These are phyloP conservation scores for Antheraea assamensis DNA, from an alignment of 2,888 invertebrate species.

Conservation along the genomic window DNA sequence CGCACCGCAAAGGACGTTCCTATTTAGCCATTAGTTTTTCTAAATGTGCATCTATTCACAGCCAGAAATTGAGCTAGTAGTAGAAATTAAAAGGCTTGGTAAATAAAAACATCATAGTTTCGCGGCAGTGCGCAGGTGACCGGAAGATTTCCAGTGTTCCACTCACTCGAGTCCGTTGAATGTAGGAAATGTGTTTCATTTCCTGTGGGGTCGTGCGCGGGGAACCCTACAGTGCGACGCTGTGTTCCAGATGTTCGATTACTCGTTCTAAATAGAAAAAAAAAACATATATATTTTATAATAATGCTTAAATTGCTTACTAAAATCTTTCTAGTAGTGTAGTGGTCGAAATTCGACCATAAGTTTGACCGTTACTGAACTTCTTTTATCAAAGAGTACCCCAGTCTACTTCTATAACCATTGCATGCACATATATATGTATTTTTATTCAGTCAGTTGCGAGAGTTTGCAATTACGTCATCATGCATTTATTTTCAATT, in stretches of 20 bases:
- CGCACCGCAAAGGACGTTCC: too few relatives aligned
- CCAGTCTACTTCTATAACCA: too few relatives aligned
- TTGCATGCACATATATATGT: too few relatives aligned
- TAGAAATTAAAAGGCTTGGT: background rate
- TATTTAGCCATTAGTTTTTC: too few relatives aligned
- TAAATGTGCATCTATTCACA: background rate
- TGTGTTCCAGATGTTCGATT: background rate
- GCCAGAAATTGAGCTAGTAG: background rate
- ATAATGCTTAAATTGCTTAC: too few relatives aligned
- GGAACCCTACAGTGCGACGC: background rate
- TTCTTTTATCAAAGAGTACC: too few relatives aligned
- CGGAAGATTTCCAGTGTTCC: slow-evolving; percentile 32
- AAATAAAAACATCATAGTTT: slow-evolving; percentile 4
- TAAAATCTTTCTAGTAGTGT: background rate
- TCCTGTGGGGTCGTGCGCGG: slow-evolving; percentile 25
- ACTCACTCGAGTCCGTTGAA: slow-evolving; percentile 21
- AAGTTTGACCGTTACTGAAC: too few relatives aligned
- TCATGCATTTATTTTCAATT: too few relatives aligned
- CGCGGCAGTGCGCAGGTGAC: slow-evolving; percentile 23
- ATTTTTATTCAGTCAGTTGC: too few relatives aligned
- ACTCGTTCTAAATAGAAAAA: background rate
- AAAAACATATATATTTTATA: background rate
- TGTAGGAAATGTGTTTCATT: slow-evolving; percentile 35
- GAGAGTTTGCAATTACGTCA: too few relatives aligned
- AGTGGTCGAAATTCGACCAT: too few relatives aligned